Percentiles rank a stretch among this genome's conserved stretches.
phyloP scores from a whole-genome alignment of 2,888 invertebrate species.

The Odontothrips loti region DNA sequence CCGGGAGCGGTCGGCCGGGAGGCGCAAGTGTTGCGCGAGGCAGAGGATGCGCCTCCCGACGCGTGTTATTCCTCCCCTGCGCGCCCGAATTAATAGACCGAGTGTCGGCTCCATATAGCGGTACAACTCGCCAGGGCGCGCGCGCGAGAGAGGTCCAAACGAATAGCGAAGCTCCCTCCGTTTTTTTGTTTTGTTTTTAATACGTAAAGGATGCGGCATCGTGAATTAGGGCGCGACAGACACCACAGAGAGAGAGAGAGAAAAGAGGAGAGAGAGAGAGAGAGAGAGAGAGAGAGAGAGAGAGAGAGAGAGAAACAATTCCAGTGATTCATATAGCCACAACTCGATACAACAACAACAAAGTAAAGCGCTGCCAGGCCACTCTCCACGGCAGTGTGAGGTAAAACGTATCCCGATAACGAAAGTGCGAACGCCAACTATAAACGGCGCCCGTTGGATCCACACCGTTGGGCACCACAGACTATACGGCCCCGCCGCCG shows the following conservation, averaged over 20 bases:
- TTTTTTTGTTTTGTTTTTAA: too few species aligned
- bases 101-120: too few species aligned
- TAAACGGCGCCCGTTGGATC: neutral
- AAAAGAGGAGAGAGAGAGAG: neutral
- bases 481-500: neutral
- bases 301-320: neutral
- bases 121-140: too few species aligned
- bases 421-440: slow-evolving; percentile 15
- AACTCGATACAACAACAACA: slow-evolving; percentile 2
- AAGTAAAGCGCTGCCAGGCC: neutral
- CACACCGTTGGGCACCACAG: neutral
- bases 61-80: too few species aligned
- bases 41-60: too few species aligned
- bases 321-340: slow-evolving; percentile 15
- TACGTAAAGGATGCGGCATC: too few species aligned
- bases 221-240: neutral
- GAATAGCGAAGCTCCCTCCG: too few species aligned
- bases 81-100: too few species aligned
- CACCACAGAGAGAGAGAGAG: neutral
- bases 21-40: too few species aligned
- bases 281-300: neutral
- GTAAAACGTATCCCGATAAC: neutral
- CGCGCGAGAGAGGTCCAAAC: too few species aligned
- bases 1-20: too few species aligned
- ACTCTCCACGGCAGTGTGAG: neutral